Conservation (phyloP, 2,113 vertebrate species). For the Heterotis niloticus region DNA sequence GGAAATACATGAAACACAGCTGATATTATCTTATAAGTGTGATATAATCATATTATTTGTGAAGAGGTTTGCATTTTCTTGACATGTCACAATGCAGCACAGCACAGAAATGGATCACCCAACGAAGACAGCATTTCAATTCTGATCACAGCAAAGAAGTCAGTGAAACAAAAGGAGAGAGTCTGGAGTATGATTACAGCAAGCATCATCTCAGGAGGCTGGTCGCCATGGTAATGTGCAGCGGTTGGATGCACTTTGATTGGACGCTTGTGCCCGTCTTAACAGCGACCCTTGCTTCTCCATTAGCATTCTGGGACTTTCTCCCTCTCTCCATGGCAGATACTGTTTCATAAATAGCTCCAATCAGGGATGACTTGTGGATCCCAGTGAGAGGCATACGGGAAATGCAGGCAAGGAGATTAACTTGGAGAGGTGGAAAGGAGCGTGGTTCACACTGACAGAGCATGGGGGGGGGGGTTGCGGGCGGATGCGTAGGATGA, state of each 20-base stretch:
- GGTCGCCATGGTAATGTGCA: slow-evolving; percentile 52
- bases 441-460: too few species aligned
- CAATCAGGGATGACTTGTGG: slow-evolving; percentile 12
- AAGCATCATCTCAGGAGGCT: slow-evolving; percentile 50
- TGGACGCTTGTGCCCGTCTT: slow-evolving; percentile 25
- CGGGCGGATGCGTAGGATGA: background rate
- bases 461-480: too few species aligned
- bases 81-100: background rate
- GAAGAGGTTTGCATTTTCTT: background rate
- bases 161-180: slow-evolving; percentile 20
- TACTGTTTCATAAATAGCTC: slow-evolving; percentile 44
- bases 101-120: background rate
- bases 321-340: slow-evolving; percentile 22
- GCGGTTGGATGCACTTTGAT: slow-evolving; percentile 30
- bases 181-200: slow-evolving; percentile 58
- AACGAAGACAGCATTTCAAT: background rate
- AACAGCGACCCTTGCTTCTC: slow-evolving; percentile 25
- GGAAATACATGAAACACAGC: background rate
- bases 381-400: slow-evolving; percentile 20
- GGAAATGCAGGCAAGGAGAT: background rate
- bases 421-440: slow-evolving; percentile 20
- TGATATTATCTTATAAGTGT: background rate
- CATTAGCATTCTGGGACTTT: slow-evolving; percentile 53
- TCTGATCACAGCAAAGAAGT: slow-evolving; percentile 13
- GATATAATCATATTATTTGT: background rate